A percentile compares a stretch with the other conserved stretches of the same genome.
These are phyloP conservation scores for Drosophila nigricruria DNA, from an alignment of 2,888 invertebrate species.

Conservation along the genomic window DNA sequence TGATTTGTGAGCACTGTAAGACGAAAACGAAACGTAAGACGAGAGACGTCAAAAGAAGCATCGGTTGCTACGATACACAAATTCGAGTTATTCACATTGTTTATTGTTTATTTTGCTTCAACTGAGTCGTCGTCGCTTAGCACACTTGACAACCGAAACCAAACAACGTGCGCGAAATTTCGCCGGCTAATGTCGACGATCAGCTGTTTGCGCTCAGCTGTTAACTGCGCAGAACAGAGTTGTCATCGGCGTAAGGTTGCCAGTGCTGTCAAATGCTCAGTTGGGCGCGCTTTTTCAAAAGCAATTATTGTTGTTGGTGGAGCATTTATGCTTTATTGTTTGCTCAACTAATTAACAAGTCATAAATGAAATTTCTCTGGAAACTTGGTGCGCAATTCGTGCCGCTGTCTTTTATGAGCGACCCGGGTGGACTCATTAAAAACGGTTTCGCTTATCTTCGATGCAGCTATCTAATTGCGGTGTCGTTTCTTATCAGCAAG, in stretches of 20 bases:
- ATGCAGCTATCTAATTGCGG: slow-evolving; percentile 74
- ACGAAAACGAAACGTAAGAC: slow-evolving; percentile 42
- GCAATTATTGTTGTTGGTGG: slow-evolving; percentile 3
- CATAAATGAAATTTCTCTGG: slow-evolving; percentile 70
- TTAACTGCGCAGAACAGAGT: slow-evolving; percentile 4
- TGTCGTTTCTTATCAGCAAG: slow-evolving; percentile 73
- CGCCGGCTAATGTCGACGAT: slow-evolving; percentile 36
- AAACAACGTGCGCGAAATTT: slow-evolving; percentile 18
- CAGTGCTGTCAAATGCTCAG: slow-evolving; percentile 27
- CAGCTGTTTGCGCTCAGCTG: slow-evolving; percentile 43
- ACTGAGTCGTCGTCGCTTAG: slow-evolving; percentile 10
- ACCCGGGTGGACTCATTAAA: slow-evolving; percentile 67
- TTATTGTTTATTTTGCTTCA: slow-evolving; percentile 22
- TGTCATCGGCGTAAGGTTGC: slow-evolving; percentile 10
- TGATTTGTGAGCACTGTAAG: slow-evolving; percentile 34
- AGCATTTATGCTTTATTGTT: slow-evolving; percentile 34
- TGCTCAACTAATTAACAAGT: slow-evolving; percentile 61
- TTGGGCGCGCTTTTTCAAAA: slow-evolving; percentile 26
- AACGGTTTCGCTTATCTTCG: slow-evolving; percentile 64
- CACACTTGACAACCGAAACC: background rate
- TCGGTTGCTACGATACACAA: slow-evolving; percentile 59
- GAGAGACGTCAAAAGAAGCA: slow-evolving; percentile 33
- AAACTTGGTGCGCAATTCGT: slow-evolving; percentile 51
- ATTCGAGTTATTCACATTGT: slow-evolving; percentile 38
- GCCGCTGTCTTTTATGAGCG: slow-evolving; percentile 61